Conservation (phyloP, 92 coral and sea anemone genomes). For the Phenganax marumi region DNA sequence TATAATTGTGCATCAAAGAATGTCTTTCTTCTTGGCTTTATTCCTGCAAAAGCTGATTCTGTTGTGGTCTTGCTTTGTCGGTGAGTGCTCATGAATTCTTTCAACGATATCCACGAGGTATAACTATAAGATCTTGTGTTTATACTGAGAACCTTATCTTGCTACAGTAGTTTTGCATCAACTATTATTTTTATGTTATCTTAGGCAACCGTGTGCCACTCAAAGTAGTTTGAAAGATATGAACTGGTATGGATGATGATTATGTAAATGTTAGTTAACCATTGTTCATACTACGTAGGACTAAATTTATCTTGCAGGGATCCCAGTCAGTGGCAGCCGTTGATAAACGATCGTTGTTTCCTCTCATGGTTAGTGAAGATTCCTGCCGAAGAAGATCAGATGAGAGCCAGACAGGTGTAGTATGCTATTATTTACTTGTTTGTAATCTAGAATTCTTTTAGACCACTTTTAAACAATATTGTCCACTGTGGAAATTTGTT, state of each 20-base stretch:
- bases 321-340: constrained; percentile 98
- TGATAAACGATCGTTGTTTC: constrained; percentile 92
- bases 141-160: background rate
- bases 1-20: constrained; percentile 97
- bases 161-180: no score
- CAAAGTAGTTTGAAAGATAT: constrained; percentile 96
- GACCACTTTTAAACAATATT: background rate
- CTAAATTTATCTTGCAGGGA: constrained; percentile 62
- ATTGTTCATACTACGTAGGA: background rate
- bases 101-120: background rate
- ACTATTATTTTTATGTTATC: background rate
- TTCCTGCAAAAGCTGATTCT: constrained; percentile 99
- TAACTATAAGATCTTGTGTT: background rate
- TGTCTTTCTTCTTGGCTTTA: constrained; percentile 89
- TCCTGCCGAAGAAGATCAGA: constrained; percentile 97
- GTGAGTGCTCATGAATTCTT: constrained; percentile 51
- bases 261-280: background rate
- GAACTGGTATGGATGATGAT: constrained; percentile 73
- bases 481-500: background rate
- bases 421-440: background rate
- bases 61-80: constrained; percentile 94
- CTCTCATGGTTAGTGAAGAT: constrained; percentile 98
- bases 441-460: background rate
- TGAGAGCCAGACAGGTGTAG: constrained; percentile 90
- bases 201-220: constrained; percentile 98